Evolutionary conservation across 2,797 vertebrate genomes (phyloP).

Genomic region (Arrhamphus sclerolepis): DNA sequence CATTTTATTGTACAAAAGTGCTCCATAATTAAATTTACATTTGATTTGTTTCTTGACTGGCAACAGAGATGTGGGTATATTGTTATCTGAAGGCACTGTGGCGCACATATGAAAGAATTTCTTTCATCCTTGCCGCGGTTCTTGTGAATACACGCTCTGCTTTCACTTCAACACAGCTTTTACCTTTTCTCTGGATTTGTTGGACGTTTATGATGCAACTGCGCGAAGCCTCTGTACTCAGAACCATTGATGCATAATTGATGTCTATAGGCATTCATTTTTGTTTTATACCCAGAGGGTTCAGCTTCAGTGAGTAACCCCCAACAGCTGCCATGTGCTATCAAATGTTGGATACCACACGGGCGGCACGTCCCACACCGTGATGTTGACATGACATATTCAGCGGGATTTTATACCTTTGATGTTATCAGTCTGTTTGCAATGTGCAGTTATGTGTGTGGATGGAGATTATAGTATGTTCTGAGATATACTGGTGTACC

Average conservation of each 20-base stretch:
- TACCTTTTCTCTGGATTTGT: not conserved
- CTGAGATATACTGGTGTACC: slow-evolving; percentile 28
- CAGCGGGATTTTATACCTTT: slow-evolving; percentile 14
- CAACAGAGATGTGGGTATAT: not conserved
- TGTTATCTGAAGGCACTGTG: not conserved
- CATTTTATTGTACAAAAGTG: too few relatives aligned
- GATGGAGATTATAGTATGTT: slow-evolving; percentile 38
- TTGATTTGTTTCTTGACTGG: too few relatives aligned
- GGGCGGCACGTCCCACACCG: not conserved
- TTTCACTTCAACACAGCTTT: not conserved
- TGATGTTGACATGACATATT: not conserved
- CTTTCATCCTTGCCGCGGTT: not conserved
- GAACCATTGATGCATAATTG: slow-evolving; percentile 27
- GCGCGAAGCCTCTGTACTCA: not conserved
- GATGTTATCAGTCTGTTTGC: slow-evolving; percentile 3
- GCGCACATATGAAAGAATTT: not conserved
- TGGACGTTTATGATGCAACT: too few relatives aligned
- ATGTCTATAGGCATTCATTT: not conserved
- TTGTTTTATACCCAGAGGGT: not conserved
- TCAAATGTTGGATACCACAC: not conserved
- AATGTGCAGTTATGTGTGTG: not conserved
- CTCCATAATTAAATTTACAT: too few relatives aligned
- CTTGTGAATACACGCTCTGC: not conserved
- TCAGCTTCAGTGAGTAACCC: not conserved
- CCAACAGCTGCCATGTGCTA: not conserved